A percentile compares a stretch with the other conserved stretches of the same genome.
These are phyloP conservation scores for Eurosta solidaginis DNA, from an alignment of 1,140 invertebrate species.

Conservation along the genomic window DNA sequence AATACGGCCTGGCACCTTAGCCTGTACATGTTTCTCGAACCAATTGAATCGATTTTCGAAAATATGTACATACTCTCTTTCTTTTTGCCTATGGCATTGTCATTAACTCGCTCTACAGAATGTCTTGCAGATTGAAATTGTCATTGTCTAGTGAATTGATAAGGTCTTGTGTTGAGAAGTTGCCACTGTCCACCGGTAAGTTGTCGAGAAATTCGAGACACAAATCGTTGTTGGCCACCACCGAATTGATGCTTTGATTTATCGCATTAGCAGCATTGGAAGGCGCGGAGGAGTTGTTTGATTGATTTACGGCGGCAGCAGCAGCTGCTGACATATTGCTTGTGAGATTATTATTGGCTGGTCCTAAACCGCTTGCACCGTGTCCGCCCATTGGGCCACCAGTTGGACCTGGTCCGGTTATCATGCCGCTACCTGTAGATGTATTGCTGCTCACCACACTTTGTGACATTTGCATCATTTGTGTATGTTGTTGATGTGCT, in stretches of 20 bases:
- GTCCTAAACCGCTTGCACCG: constrained; percentile 44
- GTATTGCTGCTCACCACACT: constrained; percentile 47
- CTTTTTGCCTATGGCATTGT: neutral
- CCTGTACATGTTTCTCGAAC: too few species aligned
- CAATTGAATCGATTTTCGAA: too few species aligned
- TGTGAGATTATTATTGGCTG: constrained; percentile 36
- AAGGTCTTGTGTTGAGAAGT: constrained; percentile 76
- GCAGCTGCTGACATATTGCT: constrained; percentile 38
- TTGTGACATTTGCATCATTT: constrained; percentile 58
- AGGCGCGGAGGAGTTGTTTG: constrained; percentile 58
- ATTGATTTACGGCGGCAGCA: constrained; percentile 31
- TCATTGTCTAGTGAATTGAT: constrained; percentile 68
- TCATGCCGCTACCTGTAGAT: neutral
- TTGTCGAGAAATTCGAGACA: constrained; percentile 82
- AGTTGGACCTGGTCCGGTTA: neutral
- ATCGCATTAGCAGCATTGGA: constrained; percentile 60
- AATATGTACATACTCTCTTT: too few species aligned
- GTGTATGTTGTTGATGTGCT: constrained; percentile 51
- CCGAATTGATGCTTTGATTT: constrained; percentile 62
- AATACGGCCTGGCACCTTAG: too few species aligned
- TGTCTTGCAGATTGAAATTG: constrained; percentile 56
- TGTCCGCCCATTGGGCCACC: neutral
- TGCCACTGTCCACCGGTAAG: constrained; percentile 71
- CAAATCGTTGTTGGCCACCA: constrained; percentile 69
- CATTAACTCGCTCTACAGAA: constrained; percentile 43